Evolutionary conservation across 2,888 invertebrate genomes (phyloP).

Genomic region (Caenorhabditis doughertyi): DNA sequence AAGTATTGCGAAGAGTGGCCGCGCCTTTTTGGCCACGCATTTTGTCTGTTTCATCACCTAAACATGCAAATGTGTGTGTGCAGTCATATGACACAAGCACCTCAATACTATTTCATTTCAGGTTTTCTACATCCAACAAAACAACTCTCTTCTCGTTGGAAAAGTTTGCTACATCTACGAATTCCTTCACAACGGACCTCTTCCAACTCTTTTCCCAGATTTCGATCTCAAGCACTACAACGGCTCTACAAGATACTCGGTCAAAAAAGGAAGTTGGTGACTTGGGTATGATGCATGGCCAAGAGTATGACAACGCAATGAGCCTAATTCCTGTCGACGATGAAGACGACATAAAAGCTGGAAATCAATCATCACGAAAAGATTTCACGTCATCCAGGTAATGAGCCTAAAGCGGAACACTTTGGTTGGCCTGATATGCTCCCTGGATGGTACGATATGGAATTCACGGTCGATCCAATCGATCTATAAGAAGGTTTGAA

Average conservation of each 20-base stretch:
- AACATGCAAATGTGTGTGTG: too few relatives aligned
- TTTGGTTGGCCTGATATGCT: slow-evolving; percentile 49
- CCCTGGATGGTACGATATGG: slow-evolving; percentile 60
- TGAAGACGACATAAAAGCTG: neutral
- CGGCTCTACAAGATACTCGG: neutral
- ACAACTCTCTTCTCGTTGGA: slow-evolving; percentile 44
- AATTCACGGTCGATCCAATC: slow-evolving; percentile 64
- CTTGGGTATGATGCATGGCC: neutral
- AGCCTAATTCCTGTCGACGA: neutral
- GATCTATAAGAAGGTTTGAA: slow-evolving; percentile 59
- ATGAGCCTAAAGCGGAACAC: neutral
- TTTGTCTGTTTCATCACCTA: too few relatives aligned
- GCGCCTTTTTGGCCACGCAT: too few relatives aligned
- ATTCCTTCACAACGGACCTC: slow-evolving; percentile 66
- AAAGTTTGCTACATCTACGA: slow-evolving; percentile 70
- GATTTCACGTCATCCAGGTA: neutral
- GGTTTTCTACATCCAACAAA: slow-evolving; percentile 65
- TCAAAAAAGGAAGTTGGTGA: neutral
- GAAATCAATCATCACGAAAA: neutral
- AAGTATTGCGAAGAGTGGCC: neutral
- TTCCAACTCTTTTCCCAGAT: slow-evolving; percentile 28
- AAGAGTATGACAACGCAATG: neutral
- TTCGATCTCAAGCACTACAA: neutral
- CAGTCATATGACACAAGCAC: neutral
- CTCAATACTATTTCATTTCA: neutral